Evolutionary conservation across 2,888 invertebrate species (phyloP).

Genomic region (Drosophila ezoana): DNA sequence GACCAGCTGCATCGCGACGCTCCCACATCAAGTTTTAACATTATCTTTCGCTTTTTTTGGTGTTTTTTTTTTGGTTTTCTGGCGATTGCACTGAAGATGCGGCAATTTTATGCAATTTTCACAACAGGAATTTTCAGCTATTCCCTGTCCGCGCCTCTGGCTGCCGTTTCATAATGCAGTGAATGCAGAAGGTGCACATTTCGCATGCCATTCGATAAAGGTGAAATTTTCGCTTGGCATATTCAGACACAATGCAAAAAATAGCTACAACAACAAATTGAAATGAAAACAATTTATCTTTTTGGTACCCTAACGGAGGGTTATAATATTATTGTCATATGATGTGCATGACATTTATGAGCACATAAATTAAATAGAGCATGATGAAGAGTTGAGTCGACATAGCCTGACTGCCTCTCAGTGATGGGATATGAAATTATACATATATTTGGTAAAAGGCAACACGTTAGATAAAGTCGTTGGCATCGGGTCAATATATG

Average conservation of each 20-base stretch:
- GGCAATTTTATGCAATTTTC: conserved; percentile 67
- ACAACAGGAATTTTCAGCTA: conserved; percentile 63
- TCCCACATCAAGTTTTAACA: conserved; percentile 60
- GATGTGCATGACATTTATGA: neutral
- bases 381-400: neutral
- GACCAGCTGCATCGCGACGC: conserved; percentile 60
- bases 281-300: conserved; percentile 47
- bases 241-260: conserved; percentile 38
- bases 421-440: too few relatives aligned
- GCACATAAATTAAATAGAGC: neutral
- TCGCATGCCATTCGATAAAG: conserved; percentile 54
- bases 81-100: conserved; percentile 63
- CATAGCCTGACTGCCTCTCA: too few relatives aligned
- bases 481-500: too few relatives aligned
- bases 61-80: conserved; percentile 10
- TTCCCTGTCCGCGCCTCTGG: conserved; percentile 41
- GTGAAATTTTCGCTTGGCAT: conserved; percentile 62
- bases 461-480: too few relatives aligned
- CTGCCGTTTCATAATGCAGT: conserved; percentile 67
- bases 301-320: conserved; percentile 1
- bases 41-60: conserved; percentile 30
- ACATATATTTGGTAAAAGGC: too few relatives aligned
- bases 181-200: conserved; percentile 39
- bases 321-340: neutral
- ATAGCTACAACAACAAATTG: conserved; percentile 15